A percentile compares a stretch with the other conserved stretches of the same genome.
Evolutionary conservation across 2,888 invertebrate species (phyloP).

Genomic region (Idaea aversata): DNA sequence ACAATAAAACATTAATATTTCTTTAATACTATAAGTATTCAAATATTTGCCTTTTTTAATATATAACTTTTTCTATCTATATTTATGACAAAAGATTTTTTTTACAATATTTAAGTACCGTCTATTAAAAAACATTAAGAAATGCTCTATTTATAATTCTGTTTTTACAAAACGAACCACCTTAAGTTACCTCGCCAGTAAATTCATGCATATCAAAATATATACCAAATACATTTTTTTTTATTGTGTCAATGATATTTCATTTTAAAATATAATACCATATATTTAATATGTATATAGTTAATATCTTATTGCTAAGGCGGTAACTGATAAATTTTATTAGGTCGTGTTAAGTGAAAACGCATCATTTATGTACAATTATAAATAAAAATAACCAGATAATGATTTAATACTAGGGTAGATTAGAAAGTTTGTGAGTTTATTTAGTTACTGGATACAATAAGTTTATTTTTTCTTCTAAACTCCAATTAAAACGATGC

Average conservation of each 20-base stretch:
- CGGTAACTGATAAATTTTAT: conserved; percentile 45
- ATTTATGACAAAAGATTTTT: conserved; percentile 47
- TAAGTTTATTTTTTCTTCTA: no score
- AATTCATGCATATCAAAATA: conserved; percentile 76
- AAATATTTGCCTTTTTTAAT: conserved; percentile 53
- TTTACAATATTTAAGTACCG: conserved; percentile 65
- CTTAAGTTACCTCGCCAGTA: conserved; percentile 56
- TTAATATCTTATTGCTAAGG: conserved; percentile 53
- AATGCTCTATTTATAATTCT: conserved; percentile 38
- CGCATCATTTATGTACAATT: not conserved
- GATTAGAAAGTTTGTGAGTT: not conserved
- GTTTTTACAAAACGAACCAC: conserved; percentile 48
- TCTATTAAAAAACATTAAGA: conserved; percentile 55
- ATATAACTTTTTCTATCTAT: conserved; percentile 42
- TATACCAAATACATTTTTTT: conserved; percentile 64
- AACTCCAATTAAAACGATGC: not conserved
- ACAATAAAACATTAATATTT: conserved; percentile 60
- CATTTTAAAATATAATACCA: conserved; percentile 54
- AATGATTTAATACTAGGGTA: not conserved
- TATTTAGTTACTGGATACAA: no score
- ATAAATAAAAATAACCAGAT: not conserved
- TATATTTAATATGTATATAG: conserved; percentile 48
- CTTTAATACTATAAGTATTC: conserved; percentile 54
- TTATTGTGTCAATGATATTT: conserved; percentile 53
- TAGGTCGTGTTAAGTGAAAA: not conserved